Base-by-base conservation (phyloP, 2,113 vertebrate genomes). In the Dipodomys merriami region DNA sequence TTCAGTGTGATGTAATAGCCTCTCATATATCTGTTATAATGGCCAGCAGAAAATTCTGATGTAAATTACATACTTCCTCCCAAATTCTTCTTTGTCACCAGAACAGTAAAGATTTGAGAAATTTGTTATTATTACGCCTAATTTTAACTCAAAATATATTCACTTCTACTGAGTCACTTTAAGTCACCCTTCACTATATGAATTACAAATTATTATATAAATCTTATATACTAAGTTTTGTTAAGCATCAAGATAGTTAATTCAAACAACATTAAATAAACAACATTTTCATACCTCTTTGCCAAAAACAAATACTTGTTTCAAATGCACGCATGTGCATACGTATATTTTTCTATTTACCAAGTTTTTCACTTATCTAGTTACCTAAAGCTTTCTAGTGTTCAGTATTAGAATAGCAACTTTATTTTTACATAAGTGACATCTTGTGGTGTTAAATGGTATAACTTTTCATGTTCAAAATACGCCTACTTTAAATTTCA, bases 381-480 rank as follows among this genome's bases (percentile, higher is more conserved):
- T 62, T 86, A 92, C 23, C 68, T 84, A 10, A 23, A 62, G 74
- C 60, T 95, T 27, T 95, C 57, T 81, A 83, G 91, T 80, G 91
- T 78, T 53, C 29, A 95, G 67, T 82, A 93, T 80, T 77, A 90
- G 20, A n/a, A 53, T 83, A 83, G 11, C 33, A 88, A 87, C 93
- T 98, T 96, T 85, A 92, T 85, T 96, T 96, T 96, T 95, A 96
- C 89, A 96, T 79, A 97, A 97, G 97, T 96, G 98, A 98, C 98
- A 98, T 96, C 98, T 98, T 97, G 98, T 98, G 98, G 98, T 96
- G 29, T 65, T 96, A 83, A 49, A 93, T 25, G 97, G 97, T 95
- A 98, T 94, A 98, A 95, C 97, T 83, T 94, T 93, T 86, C 71
- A 65, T 27, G 23, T 80, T 92, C 79, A 89, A 96, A 83, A 95